phyloP scores from a whole-genome alignment of 2,113 vertebrate genomes.

The Herpailurus yagouaroundi region DNA sequence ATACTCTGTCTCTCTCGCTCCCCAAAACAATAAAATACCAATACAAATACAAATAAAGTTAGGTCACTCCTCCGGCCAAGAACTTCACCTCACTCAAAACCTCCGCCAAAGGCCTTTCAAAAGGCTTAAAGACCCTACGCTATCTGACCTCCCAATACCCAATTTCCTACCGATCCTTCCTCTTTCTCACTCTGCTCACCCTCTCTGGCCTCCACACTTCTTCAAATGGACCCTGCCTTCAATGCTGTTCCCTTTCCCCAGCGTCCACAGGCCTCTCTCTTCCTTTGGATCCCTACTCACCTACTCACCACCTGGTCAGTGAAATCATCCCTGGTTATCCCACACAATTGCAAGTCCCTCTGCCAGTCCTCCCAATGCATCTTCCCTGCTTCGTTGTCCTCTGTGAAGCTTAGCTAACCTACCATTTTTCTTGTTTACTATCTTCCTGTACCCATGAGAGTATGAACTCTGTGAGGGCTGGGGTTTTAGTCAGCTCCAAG shows the following conservation, averaged over 20 bases:
- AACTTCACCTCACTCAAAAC: neutral
- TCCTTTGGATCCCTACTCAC: neutral
- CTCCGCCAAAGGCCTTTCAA: neutral
- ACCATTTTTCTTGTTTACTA: neutral
- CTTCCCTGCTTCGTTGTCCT: neutral
- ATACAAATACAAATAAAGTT: neutral
- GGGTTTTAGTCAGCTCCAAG: neutral
- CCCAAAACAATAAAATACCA: no score
- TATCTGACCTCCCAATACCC: neutral
- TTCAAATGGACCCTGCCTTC: neutral
- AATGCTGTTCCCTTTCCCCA: neutral
- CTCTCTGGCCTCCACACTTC: neutral
- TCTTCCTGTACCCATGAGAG: neutral
- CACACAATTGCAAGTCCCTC: neutral
- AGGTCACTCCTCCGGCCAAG: neutral
- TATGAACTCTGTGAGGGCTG: neutral
- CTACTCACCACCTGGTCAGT: neutral
- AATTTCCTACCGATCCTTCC: neutral
- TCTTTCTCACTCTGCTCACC: neutral
- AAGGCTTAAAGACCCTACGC: neutral
- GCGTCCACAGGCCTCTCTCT: neutral
- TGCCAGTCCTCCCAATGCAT: neutral
- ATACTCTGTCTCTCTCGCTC: no score
- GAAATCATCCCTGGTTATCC: neutral
- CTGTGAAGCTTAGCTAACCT: neutral